Conservation (phyloP, 2,113 vertebrate species). For the Heterochromis multidens region DNA sequence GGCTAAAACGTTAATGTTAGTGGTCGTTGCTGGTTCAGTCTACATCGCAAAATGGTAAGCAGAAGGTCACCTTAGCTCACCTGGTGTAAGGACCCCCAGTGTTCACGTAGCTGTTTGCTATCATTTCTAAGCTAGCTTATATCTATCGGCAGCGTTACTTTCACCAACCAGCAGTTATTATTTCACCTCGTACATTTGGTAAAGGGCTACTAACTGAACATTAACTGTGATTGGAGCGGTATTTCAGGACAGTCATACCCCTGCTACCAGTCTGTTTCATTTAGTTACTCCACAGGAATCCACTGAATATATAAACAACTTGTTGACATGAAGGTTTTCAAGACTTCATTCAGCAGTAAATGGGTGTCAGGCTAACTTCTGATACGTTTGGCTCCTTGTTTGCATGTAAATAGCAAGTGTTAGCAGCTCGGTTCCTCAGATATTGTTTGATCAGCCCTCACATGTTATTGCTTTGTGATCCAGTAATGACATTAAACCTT, state of each 20-base stretch:
- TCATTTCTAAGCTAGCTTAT: background rate
- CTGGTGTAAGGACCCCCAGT: accelerated
- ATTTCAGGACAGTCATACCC: background rate
- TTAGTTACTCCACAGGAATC: background rate
- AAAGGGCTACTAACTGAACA: background rate
- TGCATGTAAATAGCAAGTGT: background rate
- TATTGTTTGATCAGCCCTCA: background rate
- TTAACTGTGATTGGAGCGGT: background rate
- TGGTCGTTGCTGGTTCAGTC: background rate
- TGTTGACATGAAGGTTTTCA: background rate
- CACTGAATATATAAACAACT: background rate
- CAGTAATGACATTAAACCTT: background rate
- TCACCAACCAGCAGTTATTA: background rate
- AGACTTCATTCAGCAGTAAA: background rate
- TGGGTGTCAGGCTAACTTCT: background rate
- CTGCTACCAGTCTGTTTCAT: background rate
- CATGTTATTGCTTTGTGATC: background rate
- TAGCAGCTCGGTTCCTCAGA: background rate
- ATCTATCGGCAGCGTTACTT: background rate
- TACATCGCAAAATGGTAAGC: slow-evolving; percentile 44
- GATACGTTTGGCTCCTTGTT: background rate
- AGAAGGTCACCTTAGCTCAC: background rate
- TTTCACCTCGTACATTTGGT: background rate
- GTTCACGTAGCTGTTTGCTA: background rate
- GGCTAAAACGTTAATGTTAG: background rate